Percentiles rank a stretch among this genome's conserved stretches.
phyloP scores from a whole-genome alignment of 64 coral and sea anemone species.

The Montipora sp. region DNA sequence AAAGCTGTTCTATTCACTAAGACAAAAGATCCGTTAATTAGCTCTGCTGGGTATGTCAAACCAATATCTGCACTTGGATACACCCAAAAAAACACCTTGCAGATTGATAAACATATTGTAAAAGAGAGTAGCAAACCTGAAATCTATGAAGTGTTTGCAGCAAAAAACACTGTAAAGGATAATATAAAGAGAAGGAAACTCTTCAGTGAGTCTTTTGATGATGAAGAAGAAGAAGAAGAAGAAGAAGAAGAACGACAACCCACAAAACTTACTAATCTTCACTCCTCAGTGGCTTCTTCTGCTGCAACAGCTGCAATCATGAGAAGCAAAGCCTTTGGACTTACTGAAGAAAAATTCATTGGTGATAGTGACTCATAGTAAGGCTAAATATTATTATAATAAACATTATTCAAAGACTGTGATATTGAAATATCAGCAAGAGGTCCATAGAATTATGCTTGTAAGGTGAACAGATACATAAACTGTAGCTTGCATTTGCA shows the following conservation, averaged over 20 bases:
- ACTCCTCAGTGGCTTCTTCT: constrained; percentile 66
- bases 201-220: neutral
- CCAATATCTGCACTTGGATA: constrained; percentile 14
- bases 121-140: neutral
- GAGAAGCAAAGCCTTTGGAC: constrained; percentile 40
- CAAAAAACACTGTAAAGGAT: neutral
- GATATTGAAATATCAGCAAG: no score
- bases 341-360: constrained; percentile 57
- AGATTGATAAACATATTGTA: neutral
- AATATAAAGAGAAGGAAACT: neutral
- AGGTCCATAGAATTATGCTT: no score
- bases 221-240: neutral
- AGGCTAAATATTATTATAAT: neutral
- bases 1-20: constrained; percentile 85
- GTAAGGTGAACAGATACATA: no score
- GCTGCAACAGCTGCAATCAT: constrained; percentile 63
- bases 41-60: constrained; percentile 82
- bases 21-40: constrained; percentile 80
- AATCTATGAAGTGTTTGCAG: neutral
- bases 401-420: no score
- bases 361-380: constrained; percentile 51
- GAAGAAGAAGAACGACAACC: neutral
- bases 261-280: neutral
- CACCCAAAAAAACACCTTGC: neutral
- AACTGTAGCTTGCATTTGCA: no score